Conservation (phyloP, 2,113 vertebrate species). For the Salminus brasiliensis region DNA sequence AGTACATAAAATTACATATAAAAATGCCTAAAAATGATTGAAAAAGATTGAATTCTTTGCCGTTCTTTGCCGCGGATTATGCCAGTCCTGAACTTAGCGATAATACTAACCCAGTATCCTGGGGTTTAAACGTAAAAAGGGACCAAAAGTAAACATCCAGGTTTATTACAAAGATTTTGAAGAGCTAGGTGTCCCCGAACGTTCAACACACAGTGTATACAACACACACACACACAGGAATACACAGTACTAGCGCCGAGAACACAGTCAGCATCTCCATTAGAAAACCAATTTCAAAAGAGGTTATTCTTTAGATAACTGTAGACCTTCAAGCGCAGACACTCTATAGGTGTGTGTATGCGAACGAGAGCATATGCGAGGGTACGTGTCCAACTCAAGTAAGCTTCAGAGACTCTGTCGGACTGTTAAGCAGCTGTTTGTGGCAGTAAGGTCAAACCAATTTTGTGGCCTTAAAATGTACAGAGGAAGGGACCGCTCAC, state of each 20-base stretch:
- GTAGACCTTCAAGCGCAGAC: neutral
- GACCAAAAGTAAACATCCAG: too few relatives aligned
- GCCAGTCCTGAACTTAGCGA: too few relatives aligned
- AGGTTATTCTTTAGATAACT: neutral
- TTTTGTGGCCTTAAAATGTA: neutral
- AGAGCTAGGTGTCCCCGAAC: too few relatives aligned
- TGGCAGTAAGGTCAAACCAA: neutral
- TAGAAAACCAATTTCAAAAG: neutral
- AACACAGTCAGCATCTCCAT: neutral
- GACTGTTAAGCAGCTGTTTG: neutral
- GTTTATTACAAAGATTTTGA: too few relatives aligned
- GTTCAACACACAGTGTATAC: neutral
- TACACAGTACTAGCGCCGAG: neutral
- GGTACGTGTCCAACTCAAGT: neutral
- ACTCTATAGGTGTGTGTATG: neutral
- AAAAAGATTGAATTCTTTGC: too few relatives aligned
- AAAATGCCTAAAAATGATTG: too few relatives aligned
- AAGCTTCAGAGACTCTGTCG: neutral
- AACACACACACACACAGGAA: neutral
- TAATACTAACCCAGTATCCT: too few relatives aligned
- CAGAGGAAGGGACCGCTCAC: neutral
- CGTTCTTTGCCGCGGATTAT: too few relatives aligned
- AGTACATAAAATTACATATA: too few relatives aligned
- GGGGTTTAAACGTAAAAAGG: too few relatives aligned
- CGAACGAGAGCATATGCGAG: constrained; percentile 1